phyloP scores from a whole-genome alignment of 2,888 invertebrate genomes.

The Lymantria dispar region DNA sequence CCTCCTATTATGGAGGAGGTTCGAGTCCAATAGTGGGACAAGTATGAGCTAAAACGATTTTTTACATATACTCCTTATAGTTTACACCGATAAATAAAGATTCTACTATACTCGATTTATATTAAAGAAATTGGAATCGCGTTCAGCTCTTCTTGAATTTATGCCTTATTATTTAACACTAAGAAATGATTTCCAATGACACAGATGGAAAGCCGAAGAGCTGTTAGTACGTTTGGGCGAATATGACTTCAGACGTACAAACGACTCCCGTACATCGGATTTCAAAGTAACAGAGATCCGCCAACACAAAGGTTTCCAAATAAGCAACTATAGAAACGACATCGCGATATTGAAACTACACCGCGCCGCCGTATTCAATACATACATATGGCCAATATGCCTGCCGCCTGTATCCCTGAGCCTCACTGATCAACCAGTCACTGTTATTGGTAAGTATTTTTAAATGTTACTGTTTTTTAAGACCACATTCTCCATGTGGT shows the following conservation, averaged over 20 bases:
- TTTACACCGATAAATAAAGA: no score
- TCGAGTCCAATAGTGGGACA: no score
- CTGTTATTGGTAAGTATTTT: conserved; percentile 83
- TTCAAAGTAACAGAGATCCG: conserved; percentile 86
- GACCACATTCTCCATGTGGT: no score
- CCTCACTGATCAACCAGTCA: conserved; percentile 84
- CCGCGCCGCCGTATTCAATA: conserved; percentile 86
- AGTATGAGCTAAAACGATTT: no score
- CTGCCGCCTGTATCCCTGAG: conserved; percentile 85
- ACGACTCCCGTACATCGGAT: conserved; percentile 88
- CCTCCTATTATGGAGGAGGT: no score
- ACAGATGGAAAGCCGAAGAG: conserved; percentile 82
- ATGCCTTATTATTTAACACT: not conserved
- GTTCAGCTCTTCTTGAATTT: not conserved
- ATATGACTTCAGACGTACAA: conserved; percentile 86
- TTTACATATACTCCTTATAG: no score
- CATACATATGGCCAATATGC: conserved; percentile 93
- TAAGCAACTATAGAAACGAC: conserved; percentile 87
- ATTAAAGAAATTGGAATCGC: no score
- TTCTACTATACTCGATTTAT: no score
- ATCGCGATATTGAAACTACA: conserved; percentile 88
- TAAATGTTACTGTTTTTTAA: no score
- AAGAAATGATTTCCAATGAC: not conserved
- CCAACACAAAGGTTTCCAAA: conserved; percentile 86
- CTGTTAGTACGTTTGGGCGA: conserved; percentile 90